Base-by-base conservation (phyloP, 1,140 invertebrate species). In the Myzus persicae region DNA sequence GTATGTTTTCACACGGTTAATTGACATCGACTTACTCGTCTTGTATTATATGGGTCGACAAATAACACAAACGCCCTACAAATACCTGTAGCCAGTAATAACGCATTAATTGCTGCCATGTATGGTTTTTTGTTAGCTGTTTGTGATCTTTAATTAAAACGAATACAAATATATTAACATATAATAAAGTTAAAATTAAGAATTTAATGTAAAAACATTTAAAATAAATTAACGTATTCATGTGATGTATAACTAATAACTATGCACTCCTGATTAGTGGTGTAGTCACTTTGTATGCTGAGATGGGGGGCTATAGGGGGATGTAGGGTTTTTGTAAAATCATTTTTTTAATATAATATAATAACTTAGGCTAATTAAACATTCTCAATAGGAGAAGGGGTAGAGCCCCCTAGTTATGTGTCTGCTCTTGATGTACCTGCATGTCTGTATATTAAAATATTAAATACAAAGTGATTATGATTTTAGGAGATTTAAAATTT, bases 81-180 rank as follows among this genome's bases (percentile, higher is more conserved):
- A 90, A 95, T 94, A 54, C 96, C 96, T 51, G 96, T 95, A n/a
- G 96, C 94, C 94, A 96, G 96, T 18, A 96, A 95, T 94, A 96
- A 96, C 93, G 96, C 95, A 94, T 96, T 96, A 95, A 96, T 96
- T 51, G 96, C 96, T 91, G 96, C 95, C 96, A 96, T 96, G 94
- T 96, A 96, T 84, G 96, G 96, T 91, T 96, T 95, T 93, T 95
- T 96, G 42, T 96, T 85, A 36, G 76, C 7, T n/a, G 44, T 94
- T 82, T 90, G 76, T 85, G 76, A 38, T 42, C 67, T 81, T 38
- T 11, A 93, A 94, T 90, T 38, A 88, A 88, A 51, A 48, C 14
- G 40, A 85, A 26, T 85, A 46, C 14, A 85, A 51, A 85, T n/a
- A n/a, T 85, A 44, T 88, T 48, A 88, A 48, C 2, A 48, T 36